Base-by-base conservation (phyloP, 2,797 vertebrate genomes). In the Kryptopterus vitreolus region DNA sequence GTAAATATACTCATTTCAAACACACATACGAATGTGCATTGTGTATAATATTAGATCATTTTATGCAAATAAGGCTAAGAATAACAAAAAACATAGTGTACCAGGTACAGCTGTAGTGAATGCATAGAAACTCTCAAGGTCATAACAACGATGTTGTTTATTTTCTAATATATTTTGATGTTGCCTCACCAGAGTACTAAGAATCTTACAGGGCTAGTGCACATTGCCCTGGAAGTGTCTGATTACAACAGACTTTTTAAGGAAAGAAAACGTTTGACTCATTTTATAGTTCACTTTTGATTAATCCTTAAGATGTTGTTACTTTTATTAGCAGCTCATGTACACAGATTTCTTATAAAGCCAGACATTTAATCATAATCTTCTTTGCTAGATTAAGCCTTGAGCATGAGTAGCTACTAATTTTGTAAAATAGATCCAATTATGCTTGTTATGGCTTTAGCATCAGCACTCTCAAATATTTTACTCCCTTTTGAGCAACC, bases 231-330 rank as follows among this genome's bases (percentile, higher is more conserved):
- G 29, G 7, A 72, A 57, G 31, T 16, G 52, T 73, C n/a, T 38
- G 52, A 55, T 57, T n/a, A 57, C 70, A 57, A 2, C 35, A 38
- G 9, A 57, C 31, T 35, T 12, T 20, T 53, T 53, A 16, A 52
- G 68, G 68, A 20, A 48, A n/a, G n/a, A n/a, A 73, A 38, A 24
- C 1, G 16, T 35, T 24, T 50, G 4, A 57, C 35, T 12, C 15
- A 24, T 57, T 24, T 13, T 22, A 38, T 73, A 73, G 38, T 58
- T 57, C n/a, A 33, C 20, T n/a, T 72, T 20, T 16, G n/a, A 48
- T 68, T 46, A 43, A 68, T 68, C 16, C 46, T 46, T 58, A 58
- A n/a, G n/a, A 24, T 57, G 31, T 33, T 57, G n/a, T 33, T 73
- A 58, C 33, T 33, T 11, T 53, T 16, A 48, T 33, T 12, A 53